Evolutionary conservation across 2,797 vertebrate species (phyloP), one percentile per base, ranked within the genome.

Genomic region (Molossus alvarezi): DNA sequence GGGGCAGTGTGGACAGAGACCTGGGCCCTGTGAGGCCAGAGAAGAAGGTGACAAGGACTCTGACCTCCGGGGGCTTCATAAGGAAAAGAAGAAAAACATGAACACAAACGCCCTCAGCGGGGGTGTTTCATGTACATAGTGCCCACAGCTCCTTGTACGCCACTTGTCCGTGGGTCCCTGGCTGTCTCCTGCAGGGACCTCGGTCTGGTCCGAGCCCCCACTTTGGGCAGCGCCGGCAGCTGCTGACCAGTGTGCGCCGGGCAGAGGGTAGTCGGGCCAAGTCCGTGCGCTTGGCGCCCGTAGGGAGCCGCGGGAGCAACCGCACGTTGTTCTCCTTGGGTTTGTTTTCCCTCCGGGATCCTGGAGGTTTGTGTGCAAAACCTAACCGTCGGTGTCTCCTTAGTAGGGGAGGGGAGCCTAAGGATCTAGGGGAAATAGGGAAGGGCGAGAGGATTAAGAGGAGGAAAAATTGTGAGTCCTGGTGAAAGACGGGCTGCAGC

Each of bases 71-170:
- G 60, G 14, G 14, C 51, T 65, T 85, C 27, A 12, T 21, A 62
- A 48, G 53, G 6, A 69, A 29, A 69, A 87, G 81, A 48, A 5
- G 1, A 13, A 17, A 75, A 76, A 71, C 21, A 25, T 37, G 6
- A 29, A 82, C 20, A 41, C 21, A 23, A 64, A 72, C 0, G 3
- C 6, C 9, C 62, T 27, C n/a, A 5, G 51, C 51, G 23, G 79
- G 8, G 15, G n/a, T 41, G 4, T 71, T 48, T 51, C 21, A 29
- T 29, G 65, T 14, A 12, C 0, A 0, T 3, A 9, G 9, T 8
- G 9, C 21, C n/a, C 1, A 0, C 14, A 2, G 23, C 15, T 67
- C 41, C 67, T 75, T 51, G 29, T 12, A 23, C 17, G 41, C 3
- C 41, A 6, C 41, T 45, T 45, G 41, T 45, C 41, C 41, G 41